These are phyloP conservation scores for Perca schrenkii DNA, from an alignment of 2,113 vertebrate genomes.

Conservation along the genomic window DNA sequence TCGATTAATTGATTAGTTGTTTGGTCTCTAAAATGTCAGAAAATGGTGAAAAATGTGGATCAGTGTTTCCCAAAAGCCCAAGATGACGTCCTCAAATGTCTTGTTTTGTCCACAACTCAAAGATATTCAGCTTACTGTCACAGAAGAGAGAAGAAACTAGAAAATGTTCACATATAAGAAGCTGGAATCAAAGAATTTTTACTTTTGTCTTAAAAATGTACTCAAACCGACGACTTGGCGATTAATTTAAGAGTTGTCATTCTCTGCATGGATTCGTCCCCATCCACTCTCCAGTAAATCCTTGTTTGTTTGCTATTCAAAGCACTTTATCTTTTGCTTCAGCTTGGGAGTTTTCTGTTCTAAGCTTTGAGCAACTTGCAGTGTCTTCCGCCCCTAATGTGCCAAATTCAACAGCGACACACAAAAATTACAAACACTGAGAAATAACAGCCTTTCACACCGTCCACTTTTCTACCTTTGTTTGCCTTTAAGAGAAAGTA, in stretches of 20 bases:
- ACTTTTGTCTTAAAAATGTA: no score
- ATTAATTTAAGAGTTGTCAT: neutral
- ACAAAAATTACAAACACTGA: conserved; percentile 1
- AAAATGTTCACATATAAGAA: no score
- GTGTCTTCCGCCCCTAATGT: conserved; percentile 43
- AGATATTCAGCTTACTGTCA: no score
- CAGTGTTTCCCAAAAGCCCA: no score
- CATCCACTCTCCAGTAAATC: conserved; percentile 39
- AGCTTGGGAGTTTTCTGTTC: conserved; percentile 52
- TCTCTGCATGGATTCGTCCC: conserved; percentile 46
- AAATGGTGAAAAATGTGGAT: no score
- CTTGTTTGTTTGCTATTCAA: conserved; percentile 67
- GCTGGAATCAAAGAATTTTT: no score
- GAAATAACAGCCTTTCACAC: conserved; percentile 32
- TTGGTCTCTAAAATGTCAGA: no score
- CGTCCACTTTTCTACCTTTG: conserved; percentile 42
- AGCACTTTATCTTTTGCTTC: conserved; percentile 58
- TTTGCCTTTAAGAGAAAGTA: conserved; percentile 44
- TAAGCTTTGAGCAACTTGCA: conserved; percentile 39
- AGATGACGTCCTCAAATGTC: no score
- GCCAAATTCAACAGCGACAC: conserved; percentile 49
- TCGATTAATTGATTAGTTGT: no score
- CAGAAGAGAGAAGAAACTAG: no score
- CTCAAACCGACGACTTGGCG: no score
- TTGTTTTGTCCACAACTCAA: no score